Percentiles rank a stretch among this genome's conserved stretches.
Evolutionary conservation across 2,113 vertebrate genomes (phyloP).

Genomic region (Emydura subglobosa): DNA sequence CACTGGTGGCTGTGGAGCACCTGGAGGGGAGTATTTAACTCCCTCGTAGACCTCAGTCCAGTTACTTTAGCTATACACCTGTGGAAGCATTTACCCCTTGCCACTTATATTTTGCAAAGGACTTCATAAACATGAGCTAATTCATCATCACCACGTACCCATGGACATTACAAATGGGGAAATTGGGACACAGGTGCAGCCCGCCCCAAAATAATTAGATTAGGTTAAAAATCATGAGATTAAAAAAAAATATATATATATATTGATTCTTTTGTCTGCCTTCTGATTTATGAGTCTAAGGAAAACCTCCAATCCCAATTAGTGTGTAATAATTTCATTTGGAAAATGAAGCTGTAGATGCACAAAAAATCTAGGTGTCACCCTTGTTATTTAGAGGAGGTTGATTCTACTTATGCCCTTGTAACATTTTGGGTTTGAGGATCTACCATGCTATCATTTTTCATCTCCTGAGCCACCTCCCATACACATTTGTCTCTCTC

Average conservation of each 20-base stretch:
- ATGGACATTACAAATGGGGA: neutral
- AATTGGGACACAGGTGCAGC: neutral
- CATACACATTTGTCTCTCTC: neutral
- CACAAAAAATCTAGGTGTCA: neutral
- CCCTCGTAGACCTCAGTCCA: neutral
- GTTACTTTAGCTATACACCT: neutral
- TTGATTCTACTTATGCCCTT: neutral
- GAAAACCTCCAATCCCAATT: neutral
- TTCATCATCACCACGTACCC: neutral
- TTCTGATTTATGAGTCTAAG: neutral
- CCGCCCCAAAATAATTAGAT: neutral
- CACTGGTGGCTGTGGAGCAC: neutral
- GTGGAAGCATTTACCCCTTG: neutral
- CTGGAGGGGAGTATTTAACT: neutral
- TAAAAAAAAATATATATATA: no score
- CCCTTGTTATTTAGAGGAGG: neutral
- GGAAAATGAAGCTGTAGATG: neutral
- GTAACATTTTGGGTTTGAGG: neutral
- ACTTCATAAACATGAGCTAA: neutral
- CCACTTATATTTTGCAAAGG: neutral
- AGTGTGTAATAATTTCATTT: neutral
- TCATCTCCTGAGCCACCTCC: neutral
- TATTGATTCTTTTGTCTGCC: neutral
- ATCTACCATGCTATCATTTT: neutral
- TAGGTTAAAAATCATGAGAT: neutral